These are phyloP conservation scores for Oreochromis aureus DNA, from an alignment of 2,113 vertebrate genomes.

Conservation along the genomic window DNA sequence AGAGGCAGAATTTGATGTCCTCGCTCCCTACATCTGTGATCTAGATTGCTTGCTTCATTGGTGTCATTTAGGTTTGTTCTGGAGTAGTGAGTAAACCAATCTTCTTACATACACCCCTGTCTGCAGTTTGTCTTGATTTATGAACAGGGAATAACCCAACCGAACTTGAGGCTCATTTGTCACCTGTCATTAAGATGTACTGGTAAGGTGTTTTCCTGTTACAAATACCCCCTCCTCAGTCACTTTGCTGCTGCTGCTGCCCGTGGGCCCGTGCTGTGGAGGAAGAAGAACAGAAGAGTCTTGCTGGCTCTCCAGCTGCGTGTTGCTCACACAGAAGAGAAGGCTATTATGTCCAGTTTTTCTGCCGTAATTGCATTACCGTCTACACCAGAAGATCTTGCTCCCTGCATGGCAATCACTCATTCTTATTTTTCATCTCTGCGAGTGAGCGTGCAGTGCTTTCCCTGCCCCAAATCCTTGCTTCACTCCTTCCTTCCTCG, in stretches of 20 bases:
- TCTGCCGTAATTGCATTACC: constrained; percentile 14
- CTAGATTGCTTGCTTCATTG: constrained; percentile 58
- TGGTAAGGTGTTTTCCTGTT: constrained; percentile 62
- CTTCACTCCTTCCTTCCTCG: background rate
- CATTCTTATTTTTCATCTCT: constrained; percentile 58
- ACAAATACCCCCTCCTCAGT: constrained; percentile 34
- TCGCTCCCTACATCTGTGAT: constrained; percentile 40
- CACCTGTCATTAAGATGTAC: constrained; percentile 68
- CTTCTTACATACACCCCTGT: constrained; percentile 59
- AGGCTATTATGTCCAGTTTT: constrained; percentile 25
- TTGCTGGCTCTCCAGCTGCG: constrained; percentile 17
- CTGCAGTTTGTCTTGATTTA: constrained; percentile 67
- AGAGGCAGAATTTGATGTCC: constrained; percentile 29
- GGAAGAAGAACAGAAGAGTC: background rate
- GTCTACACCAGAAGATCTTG: constrained; percentile 19
- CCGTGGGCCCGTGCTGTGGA: background rate
- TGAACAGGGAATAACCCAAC: constrained; percentile 54
- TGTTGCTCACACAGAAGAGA: background rate
- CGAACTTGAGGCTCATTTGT: constrained; percentile 64
- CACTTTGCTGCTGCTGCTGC: constrained; percentile 10
- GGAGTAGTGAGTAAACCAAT: constrained; percentile 71
- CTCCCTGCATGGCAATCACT: constrained; percentile 19
- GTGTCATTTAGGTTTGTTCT: constrained; percentile 67
- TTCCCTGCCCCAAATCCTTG: background rate
- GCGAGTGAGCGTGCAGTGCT: constrained; percentile 4